A percentile compares a stretch with the other conserved stretches of the same genome.
Conservation (phyloP, 2,797 vertebrate species). For the Cossypha caffra region DNA sequence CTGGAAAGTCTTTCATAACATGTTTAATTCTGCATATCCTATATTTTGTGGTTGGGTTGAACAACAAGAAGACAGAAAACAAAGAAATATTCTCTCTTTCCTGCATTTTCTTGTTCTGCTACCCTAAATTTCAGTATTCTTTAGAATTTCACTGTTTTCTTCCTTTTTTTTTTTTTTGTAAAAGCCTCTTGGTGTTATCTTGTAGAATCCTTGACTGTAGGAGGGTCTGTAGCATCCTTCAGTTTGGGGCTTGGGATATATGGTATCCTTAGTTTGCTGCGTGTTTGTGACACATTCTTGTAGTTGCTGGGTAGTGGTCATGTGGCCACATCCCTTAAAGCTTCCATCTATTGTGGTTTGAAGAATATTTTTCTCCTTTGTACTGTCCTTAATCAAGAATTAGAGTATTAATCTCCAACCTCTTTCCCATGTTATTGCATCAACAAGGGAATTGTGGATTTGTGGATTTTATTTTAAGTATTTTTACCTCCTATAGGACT, state of each 20-base stretch:
- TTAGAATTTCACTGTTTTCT: neutral
- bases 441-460: neutral
- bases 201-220: neutral
- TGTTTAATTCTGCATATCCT: neutral
- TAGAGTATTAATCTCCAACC: neutral
- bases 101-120: neutral
- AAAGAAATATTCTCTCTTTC: neutral
- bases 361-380: neutral
- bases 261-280: neutral
- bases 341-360: neutral
- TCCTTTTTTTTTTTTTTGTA: neutral
- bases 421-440: neutral
- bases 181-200: neutral
- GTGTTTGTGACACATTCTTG: neutral
- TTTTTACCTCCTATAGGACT: neutral
- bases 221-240: neutral
- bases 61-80: neutral
- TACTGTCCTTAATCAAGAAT: neutral
- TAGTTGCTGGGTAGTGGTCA: neutral
- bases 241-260: neutral
- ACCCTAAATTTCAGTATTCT: neutral
- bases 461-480: neutral
- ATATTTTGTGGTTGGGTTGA: neutral
- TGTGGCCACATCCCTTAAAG: rapidly evolving
- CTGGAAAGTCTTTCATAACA: neutral